Base-by-base conservation (phyloP, 2,113 vertebrate species). In the Aplodontia rufa region DNA sequence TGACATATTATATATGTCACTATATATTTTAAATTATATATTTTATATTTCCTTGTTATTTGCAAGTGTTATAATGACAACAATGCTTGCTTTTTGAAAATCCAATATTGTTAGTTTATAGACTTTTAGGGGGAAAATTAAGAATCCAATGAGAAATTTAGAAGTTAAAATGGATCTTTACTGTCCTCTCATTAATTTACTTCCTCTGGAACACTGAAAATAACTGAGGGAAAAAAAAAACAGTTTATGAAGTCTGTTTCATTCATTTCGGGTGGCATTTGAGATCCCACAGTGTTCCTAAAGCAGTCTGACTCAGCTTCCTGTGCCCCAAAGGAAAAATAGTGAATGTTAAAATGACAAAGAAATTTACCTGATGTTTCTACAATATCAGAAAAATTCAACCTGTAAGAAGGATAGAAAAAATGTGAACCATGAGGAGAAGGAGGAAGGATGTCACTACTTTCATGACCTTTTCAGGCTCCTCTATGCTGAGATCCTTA, bases 371-470 rank as follows among this genome's bases (percentile, higher is more conserved):
- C 8, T 26, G 4, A 9, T 6, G 0, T 10, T 68, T 74, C 19
- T n/a, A 2, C 13, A 28, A 5, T 24, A 3, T 12, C 17, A 74
- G 4, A 20, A 85, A 88, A 75, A 22, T 10, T 49, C 87, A 93
- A 6, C 28, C 17, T 26, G 1, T 22, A n/a, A 51, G 16, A 7
- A 42, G 12, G 4, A 35, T 1, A 47, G 45, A 88, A 69, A 22
- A 47, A 51, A 93, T 37, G 22, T 91, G 83, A 53, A 91, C 20
- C 2, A 17, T 5, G 35, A 68, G 78, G 37, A 96, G 45, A 8
- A 96, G 6, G 5, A 96, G 72, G 10, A 90, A 94, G 19, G 69
- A 92, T 2, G 53, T 11, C 53, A 94, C 42, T 49, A 94, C 47
- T 71, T 74, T 92, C 53, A 86, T 40, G 45, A 60, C 74, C 55